Conservation (phyloP, 1,140 invertebrate genomes). For the Cyphomyrmex costatus region DNA sequence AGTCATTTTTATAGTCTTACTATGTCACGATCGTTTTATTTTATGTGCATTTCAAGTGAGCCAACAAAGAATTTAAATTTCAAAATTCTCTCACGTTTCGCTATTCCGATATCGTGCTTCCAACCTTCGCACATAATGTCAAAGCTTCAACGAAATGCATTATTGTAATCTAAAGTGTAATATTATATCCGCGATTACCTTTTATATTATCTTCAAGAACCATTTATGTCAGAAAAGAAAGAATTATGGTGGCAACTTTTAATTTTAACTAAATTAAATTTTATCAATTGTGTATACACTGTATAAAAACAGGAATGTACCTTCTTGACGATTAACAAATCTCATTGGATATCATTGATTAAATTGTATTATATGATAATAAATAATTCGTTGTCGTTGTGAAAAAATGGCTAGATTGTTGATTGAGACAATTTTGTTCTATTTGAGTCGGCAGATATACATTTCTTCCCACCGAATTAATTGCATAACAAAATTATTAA, state of each 20-base stretch:
- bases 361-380: not conserved
- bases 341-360: not conserved
- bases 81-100: not conserved
- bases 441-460: not conserved
- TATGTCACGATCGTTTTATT: not conserved
- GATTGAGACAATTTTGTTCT: not conserved
- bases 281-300: not conserved
- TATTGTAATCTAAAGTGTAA: not conserved
- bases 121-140: not conserved
- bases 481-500: not conserved
- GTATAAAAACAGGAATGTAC: not conserved
- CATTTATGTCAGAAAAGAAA: not conserved
- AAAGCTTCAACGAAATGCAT: not conserved
- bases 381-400: not conserved
- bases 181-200: not conserved
- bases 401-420: not conserved
- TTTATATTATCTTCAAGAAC: not conserved
- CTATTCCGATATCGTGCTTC: not conserved
- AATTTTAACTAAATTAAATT: no score
- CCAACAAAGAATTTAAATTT: constrained; percentile 10
- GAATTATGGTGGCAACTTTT: not conserved
- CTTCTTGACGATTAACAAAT: not conserved
- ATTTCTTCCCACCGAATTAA: not conserved
- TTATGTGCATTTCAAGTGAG: constrained; percentile 10
- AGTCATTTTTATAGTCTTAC: not conserved